A percentile compares a stretch with the other conserved stretches of the same genome.
Conservation (phyloP, 1,140 invertebrate genomes). For the Eriocheir sinensis region DNA sequence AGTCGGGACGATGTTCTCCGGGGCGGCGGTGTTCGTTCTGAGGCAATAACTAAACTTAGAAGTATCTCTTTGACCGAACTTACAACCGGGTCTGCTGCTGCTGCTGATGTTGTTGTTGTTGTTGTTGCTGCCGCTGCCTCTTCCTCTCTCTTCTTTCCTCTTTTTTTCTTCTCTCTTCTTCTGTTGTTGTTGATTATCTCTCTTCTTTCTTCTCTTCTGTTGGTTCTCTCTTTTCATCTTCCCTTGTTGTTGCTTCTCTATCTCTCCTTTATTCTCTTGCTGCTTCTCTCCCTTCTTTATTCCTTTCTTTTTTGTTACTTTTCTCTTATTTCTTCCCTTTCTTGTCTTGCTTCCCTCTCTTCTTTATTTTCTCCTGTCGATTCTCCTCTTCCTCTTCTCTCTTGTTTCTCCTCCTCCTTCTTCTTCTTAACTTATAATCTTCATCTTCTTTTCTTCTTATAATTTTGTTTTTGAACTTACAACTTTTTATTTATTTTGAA, state of each 20-base stretch:
- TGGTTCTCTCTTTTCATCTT: neutral
- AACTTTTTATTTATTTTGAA: too few species aligned
- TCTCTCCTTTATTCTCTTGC: neutral
- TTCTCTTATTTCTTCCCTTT: neutral
- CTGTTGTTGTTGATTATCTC: neutral
- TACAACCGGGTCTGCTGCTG: neutral
- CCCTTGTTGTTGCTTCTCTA: too few species aligned
- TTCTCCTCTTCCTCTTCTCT: neutral
- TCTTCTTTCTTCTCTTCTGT: neutral
- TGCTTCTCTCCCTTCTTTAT: neutral
- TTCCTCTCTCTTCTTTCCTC: neutral
- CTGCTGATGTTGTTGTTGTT: neutral
- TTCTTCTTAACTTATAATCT: too few species aligned
- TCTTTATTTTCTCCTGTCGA: neutral
- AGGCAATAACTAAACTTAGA: slow-evolving; percentile 63
- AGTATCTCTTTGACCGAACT: slow-evolving; percentile 63
- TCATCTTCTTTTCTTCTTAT: too few species aligned
- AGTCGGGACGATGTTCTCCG: slow-evolving; percentile 48
- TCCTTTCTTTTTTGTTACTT: neutral
- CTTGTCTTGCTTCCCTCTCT: neutral
- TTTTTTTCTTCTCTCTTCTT: neutral
- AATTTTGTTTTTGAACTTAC: too few species aligned
- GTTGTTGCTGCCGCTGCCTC: neutral
- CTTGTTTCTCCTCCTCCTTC: neutral
- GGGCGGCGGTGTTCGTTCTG: slow-evolving; percentile 56